phyloP scores from a whole-genome alignment of 2,113 vertebrate genomes.

The Thunnus thynnus region DNA sequence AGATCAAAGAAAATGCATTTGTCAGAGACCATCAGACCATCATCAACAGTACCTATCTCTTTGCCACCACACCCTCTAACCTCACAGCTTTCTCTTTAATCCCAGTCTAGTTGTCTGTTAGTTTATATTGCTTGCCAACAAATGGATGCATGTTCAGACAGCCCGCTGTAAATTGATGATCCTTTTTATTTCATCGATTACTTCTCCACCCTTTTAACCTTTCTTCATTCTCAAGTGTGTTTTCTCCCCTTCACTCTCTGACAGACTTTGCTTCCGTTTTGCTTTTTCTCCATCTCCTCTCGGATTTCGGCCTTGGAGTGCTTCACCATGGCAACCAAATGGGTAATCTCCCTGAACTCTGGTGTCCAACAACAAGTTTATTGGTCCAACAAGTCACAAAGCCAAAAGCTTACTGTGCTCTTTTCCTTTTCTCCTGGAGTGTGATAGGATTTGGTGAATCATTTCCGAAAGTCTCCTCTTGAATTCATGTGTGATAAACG shows the following conservation, averaged over 20 bases:
- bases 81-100: slow-evolving; percentile 4
- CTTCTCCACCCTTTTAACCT: not conserved
- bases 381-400: not conserved
- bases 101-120: slow-evolving; percentile 12
- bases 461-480: too few relatives aligned
- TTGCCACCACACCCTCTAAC: not conserved
- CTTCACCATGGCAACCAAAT: slow-evolving; percentile 39
- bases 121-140: not conserved
- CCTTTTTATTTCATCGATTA: slow-evolving; percentile 32
- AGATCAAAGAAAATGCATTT: not conserved
- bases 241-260: slow-evolving; percentile 10
- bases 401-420: not conserved
- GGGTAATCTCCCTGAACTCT: not conserved
- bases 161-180: not conserved
- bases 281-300: not conserved
- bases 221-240: slow-evolving; percentile 4
- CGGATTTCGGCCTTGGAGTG: not conserved
- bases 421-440: not conserved
- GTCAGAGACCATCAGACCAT: not conserved
- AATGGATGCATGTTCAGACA: slow-evolving; percentile 9
- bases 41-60: not conserved
- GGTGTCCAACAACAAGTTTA: not conserved
- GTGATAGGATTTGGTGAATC: not conserved
- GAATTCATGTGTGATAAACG: too few relatives aligned
- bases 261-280: not conserved